Percentiles rank a stretch among this genome's conserved stretches.
phyloP scores from a whole-genome alignment of 2,888 invertebrate species.

The Melanargia galathea region DNA sequence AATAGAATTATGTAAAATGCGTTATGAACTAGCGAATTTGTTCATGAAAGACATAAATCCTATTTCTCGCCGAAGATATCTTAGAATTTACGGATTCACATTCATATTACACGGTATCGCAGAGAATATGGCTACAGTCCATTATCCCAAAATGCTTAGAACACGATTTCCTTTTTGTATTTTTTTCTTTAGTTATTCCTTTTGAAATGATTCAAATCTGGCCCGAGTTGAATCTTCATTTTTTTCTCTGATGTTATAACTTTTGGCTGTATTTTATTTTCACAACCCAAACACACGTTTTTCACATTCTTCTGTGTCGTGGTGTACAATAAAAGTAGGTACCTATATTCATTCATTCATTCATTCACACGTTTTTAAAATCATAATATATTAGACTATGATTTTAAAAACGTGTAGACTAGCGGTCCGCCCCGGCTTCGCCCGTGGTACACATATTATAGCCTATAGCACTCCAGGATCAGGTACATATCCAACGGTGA shows the following conservation, averaged over 20 bases:
- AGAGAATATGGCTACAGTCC: slow-evolving; percentile 8
- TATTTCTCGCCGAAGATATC: slow-evolving; percentile 8
- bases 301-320: too few species aligned
- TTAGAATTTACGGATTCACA: slow-evolving; percentile 12
- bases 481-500: too few species aligned
- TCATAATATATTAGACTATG: too few species aligned
- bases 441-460: too few species aligned
- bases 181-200: background rate
- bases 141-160: slow-evolving; percentile 15
- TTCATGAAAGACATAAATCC: slow-evolving; percentile 11
- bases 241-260: background rate
- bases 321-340: background rate
- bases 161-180: slow-evolving; percentile 3
- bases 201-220: background rate
- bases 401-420: too few species aligned
- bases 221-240: slow-evolving; percentile 8
- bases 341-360: too few species aligned
- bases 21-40: background rate
- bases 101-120: slow-evolving; percentile 11
- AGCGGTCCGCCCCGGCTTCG: too few species aligned
- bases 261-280: background rate
- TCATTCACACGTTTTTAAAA: too few species aligned
- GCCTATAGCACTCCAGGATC: too few species aligned
- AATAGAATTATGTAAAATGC: background rate
- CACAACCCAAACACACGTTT: background rate